phyloP scores from a whole-genome alignment of 2,888 invertebrate genomes.

The Clanis bilineata region DNA sequence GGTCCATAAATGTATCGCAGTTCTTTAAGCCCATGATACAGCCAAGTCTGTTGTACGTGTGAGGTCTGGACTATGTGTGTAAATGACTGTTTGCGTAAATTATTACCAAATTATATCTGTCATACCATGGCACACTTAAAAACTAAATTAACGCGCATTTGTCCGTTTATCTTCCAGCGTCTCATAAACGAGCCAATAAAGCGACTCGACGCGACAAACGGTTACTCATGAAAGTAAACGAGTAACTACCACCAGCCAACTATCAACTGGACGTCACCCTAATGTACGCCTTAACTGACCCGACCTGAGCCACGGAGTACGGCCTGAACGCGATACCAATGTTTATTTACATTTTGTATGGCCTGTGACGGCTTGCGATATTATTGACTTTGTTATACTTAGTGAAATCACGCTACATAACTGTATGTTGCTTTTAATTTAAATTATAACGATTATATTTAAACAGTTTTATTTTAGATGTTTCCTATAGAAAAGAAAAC shows the following conservation, averaged over 20 bases:
- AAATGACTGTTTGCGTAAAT: no score
- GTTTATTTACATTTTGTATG: not conserved
- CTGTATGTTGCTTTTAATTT: no score
- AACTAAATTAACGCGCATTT: not conserved
- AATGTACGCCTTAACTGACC: slow-evolving; percentile 3
- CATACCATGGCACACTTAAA: not conserved
- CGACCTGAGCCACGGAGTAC: not conserved
- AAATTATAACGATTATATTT: no score
- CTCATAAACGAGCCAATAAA: slow-evolving; percentile 35
- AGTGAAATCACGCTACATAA: no score
- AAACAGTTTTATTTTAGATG: no score
- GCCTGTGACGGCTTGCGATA: not conserved
- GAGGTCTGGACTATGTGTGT: no score
- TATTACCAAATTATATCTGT: no score
- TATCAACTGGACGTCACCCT: not conserved
- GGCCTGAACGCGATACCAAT: not conserved
- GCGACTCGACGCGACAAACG: slow-evolving; percentile 23
- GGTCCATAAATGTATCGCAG: no score
- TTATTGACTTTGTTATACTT: not conserved
- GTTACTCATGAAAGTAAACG: slow-evolving; percentile 37
- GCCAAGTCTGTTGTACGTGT: no score
- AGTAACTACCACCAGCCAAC: slow-evolving; percentile 11
- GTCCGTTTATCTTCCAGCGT: slow-evolving; percentile 27
- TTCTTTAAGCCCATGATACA: no score
- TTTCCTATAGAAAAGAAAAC: no score